Base-by-base conservation (phyloP, 37 sponge, comb jelly and placozoan genomes). In the Tethya wilhelma region DNA sequence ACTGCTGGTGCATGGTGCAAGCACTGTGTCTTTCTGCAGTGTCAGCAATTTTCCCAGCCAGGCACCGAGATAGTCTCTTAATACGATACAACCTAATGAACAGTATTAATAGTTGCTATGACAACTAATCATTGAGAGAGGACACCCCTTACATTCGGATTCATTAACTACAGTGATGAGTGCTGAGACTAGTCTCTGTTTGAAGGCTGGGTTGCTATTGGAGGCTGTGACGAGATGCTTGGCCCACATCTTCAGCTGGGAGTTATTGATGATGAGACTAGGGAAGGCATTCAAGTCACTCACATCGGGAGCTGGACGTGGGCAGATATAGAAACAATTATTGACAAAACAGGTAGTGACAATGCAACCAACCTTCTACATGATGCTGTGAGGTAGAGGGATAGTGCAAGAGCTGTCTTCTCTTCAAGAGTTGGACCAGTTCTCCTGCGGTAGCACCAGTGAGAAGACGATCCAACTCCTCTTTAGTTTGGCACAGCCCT, bases 361-460 rank as follows among this genome's bases (percentile, higher is more conserved):
- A 4, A 9, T 28, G 2, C 12, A n/a, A 58, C 34, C 22, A 12
- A 79, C 79, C 67, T 66, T 29, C 5, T 0, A 80, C 59, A 12
- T 41, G 6, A 41, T 39, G 34, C 41, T 56, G 39, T 11, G 40
- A 29, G 38, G 4, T 37, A 1, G 33, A 6, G 34, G 81, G 81
- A 6, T 70, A 69, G 14, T 58, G 59, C n/a, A 80, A 71, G 5
- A 80, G 42, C 29, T 70, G 81, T 20, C 41, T 40, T 44, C 20
- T 28, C 71, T 40, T 40, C 70, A 80, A 58, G 44, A 42, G 22
- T 38, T 70, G 59, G 39, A n/a, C 56, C 71, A 80, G 38, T 19
- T 69, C 59, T 17, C n/a, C 81, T 80, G 71, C 7, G 37, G 14
- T 6, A 36, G 75, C 55, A 2, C 25, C 9, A 3, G 59, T 2